Percentiles rank a stretch among this genome's conserved stretches.
phyloP scores from a whole-genome alignment of 30 jellyfish, hydroid and myxozoan genomes.

The Pelagia noctiluca region DNA sequence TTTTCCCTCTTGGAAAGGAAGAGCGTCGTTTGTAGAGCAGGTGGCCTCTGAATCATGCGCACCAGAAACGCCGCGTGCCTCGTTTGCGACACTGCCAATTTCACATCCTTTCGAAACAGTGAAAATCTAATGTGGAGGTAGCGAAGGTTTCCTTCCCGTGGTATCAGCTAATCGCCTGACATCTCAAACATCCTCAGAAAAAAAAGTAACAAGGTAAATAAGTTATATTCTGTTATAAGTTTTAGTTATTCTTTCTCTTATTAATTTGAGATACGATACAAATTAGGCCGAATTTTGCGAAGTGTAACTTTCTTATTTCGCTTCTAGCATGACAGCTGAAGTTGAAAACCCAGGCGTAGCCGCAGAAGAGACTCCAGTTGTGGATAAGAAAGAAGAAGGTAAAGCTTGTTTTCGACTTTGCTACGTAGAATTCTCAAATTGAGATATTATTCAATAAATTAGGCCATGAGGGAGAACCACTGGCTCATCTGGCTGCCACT shows the following conservation, averaged over 20 bases:
- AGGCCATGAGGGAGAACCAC: too few relatives aligned
- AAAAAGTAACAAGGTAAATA: background rate
- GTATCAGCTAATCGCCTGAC: background rate
- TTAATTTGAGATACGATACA: background rate
- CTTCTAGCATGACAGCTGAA: constrained; percentile 82
- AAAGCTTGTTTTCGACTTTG: background rate
- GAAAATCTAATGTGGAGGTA: constrained; percentile 48
- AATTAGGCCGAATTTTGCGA: background rate
- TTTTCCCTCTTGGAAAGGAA: background rate
- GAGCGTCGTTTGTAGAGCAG: background rate
- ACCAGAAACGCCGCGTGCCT: constrained; percentile 82
- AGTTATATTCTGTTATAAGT: background rate
- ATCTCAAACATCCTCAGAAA: background rate
- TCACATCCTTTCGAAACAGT: constrained; percentile 44
- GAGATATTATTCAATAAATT: background rate
- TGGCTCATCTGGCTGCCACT: too few relatives aligned
- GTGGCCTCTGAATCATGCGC: constrained; percentile 23
- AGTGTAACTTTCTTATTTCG: background rate
- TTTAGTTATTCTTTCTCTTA: background rate
- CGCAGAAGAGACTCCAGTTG: constrained; percentile 51
- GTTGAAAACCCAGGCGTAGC: constrained; percentile 69
- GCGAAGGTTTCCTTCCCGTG: constrained; percentile 23
- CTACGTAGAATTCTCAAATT: too few relatives aligned
- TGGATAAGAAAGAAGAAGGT: constrained; percentile 74
- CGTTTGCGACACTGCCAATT: constrained; percentile 66